Evolutionary conservation across 2,797 vertebrate genomes (phyloP), one percentile per base, ranked within the genome.

Genomic region (Acipenser ruthenus): DNA sequence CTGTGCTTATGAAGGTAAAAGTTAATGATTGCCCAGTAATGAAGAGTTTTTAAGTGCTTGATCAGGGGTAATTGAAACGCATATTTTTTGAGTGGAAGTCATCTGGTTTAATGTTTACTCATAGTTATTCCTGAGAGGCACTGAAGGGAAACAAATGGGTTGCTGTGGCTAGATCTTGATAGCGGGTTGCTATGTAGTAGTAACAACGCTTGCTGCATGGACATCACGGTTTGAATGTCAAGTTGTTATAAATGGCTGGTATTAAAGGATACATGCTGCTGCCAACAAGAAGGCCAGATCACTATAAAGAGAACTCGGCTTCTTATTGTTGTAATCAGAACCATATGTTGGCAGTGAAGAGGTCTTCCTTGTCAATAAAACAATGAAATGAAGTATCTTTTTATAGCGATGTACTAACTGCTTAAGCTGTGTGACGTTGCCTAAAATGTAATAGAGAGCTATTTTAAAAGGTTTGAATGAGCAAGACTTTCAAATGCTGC

Each of bases 171-270:
- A n/a, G 55, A 6, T n/a, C 15, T 49, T 49, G 55, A 50, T 11
- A 37, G 51, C 13, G 13, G 61, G 55, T 70, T 67, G 18, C 69
- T 49, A 51, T 49, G 69, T 49, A 50, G 11, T 48, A 13, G 49
- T 58, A 65, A 64, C 66, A 55, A 11, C 13, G 15, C 15, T 37
- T 37, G 37, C 37, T 37, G 37, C 37, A 37, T 37, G 37, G 37
- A 37, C 37, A 37, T 37, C 37, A 37, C 37, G 37, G 37, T 37
- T 52, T 47, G 47, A 50, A 47, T 68, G 52, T 60, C 8, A 47
- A 6, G 11, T 49, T 49, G 11, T 50, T 63, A 68, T 52, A 68
- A 58, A 55, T 59, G 15, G 12, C 8, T 6, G 9, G 2, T 10
- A 11, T 56, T 65, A 37, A 58, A 49, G 49, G 55, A 3, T 8